These are phyloP conservation scores for Plagiodera versicolora DNA, from an alignment of 2,888 invertebrate species.

Conservation along the genomic window DNA sequence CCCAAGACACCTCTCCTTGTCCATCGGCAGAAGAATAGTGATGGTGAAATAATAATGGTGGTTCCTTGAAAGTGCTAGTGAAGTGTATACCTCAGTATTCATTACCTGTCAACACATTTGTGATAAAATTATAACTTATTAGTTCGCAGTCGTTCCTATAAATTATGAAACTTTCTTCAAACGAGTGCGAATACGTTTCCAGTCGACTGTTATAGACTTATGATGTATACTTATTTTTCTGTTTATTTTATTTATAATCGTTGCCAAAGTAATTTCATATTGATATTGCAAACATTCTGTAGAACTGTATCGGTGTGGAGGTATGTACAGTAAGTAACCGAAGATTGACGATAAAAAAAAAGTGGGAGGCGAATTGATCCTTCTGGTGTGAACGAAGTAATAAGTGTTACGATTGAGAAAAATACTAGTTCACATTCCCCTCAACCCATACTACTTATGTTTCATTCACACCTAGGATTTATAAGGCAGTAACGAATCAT, in stretches of 20 bases:
- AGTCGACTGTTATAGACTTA: constrained; percentile 33
- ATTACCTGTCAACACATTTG: constrained; percentile 42
- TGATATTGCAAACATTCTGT: constrained; percentile 21
- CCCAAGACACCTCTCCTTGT: constrained; percentile 82
- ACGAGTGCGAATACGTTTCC: constrained; percentile 16
- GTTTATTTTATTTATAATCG: constrained; percentile 37
- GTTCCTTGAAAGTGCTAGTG: constrained; percentile 40
- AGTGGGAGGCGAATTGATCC: not conserved
- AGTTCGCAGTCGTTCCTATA: constrained; percentile 45
- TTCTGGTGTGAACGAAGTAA: not conserved
- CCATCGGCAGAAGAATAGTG: constrained; percentile 73
- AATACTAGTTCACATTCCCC: not conserved
- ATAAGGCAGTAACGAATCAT: too few species aligned
- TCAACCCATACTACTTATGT: too few species aligned
- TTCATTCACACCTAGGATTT: too few species aligned
- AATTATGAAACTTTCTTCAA: constrained; percentile 12
- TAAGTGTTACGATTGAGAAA: not conserved
- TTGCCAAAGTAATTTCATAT: constrained; percentile 41
- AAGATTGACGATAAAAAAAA: not conserved
- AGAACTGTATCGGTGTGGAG: constrained; percentile 7
- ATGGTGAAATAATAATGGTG: constrained; percentile 70
- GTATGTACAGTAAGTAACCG: constrained; percentile 4
- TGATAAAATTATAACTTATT: constrained; percentile 49
- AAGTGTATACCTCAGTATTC: constrained; percentile 49
- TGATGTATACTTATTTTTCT: constrained; percentile 36